A percentile compares a stretch with the other conserved stretches of the same genome.
These are phyloP conservation scores for Diadophis punctatus DNA, from an alignment of 2,113 vertebrate species.

Conservation along the genomic window DNA sequence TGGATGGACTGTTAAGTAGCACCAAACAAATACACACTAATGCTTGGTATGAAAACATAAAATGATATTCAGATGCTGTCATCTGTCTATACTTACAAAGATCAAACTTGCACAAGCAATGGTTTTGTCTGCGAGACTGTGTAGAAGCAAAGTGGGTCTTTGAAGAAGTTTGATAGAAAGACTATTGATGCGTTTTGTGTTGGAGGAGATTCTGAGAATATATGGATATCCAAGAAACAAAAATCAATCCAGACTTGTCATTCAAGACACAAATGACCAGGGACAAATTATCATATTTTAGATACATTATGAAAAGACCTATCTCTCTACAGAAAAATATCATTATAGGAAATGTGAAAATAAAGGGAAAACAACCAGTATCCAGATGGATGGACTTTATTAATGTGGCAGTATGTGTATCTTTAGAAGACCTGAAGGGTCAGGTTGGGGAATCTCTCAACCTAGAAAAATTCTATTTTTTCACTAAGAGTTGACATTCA, in stretches of 20 bases:
- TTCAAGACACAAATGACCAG: neutral
- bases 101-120: neutral
- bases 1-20: neutral
- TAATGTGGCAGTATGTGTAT: neutral
- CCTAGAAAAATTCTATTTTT: neutral
- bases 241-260: neutral
- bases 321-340: neutral
- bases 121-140: neutral
- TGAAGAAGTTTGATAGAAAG: neutral
- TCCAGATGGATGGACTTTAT: neutral
- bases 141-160: neutral
- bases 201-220: neutral
- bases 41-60: neutral
- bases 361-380: neutral
- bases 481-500: neutral
- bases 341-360: neutral
- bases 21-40: neutral
- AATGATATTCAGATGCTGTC: neutral
- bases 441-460: neutral
- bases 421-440: neutral
- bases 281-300: neutral
- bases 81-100: neutral
- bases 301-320: neutral
- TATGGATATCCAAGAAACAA: neutral
- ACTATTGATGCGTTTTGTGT: neutral